Percentiles rank a stretch among this genome's conserved stretches.
phyloP scores from a whole-genome alignment of 1,140 invertebrate species.

The Calephelis virginiensis region DNA sequence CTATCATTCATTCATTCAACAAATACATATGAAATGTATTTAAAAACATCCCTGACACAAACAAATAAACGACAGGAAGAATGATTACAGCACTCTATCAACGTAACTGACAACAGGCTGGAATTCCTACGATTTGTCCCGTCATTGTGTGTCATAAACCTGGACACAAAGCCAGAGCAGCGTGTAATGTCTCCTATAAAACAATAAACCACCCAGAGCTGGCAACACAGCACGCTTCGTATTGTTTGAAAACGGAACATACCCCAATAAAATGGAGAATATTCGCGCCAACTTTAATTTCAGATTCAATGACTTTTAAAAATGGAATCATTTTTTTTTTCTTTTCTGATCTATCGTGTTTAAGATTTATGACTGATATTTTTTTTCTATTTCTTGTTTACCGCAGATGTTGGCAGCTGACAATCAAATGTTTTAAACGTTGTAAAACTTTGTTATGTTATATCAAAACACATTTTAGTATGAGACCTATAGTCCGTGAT shows the following conservation, averaged over 20 bases:
- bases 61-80: conserved; percentile 53
- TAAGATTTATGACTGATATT: background rate
- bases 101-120: conserved; percentile 42
- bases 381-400: no score
- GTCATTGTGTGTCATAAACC: conserved; percentile 43
- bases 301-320: conserved; percentile 24
- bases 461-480: no score
- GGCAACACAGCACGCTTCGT: conserved; percentile 15
- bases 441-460: no score
- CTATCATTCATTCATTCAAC: conserved; percentile 22
- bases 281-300: conserved; percentile 31
- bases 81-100: conserved; percentile 51
- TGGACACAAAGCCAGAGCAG: conserved; percentile 36
- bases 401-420: no score
- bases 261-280: conserved; percentile 22
- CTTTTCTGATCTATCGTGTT: background rate
- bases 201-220: conserved; percentile 57
- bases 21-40: conserved; percentile 25
- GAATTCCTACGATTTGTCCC: conserved; percentile 48
- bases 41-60: conserved; percentile 22
- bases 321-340: conserved; percentile 5
- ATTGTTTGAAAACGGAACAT: conserved; percentile 23
- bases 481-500: no score
- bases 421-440: no score
- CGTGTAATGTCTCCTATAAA: conserved; percentile 47